A percentile compares a stretch with the other conserved stretches of the same genome.
Evolutionary conservation across 2,113 vertebrate species (phyloP).

Genomic region (Hippocampus guttulatus): DNA sequence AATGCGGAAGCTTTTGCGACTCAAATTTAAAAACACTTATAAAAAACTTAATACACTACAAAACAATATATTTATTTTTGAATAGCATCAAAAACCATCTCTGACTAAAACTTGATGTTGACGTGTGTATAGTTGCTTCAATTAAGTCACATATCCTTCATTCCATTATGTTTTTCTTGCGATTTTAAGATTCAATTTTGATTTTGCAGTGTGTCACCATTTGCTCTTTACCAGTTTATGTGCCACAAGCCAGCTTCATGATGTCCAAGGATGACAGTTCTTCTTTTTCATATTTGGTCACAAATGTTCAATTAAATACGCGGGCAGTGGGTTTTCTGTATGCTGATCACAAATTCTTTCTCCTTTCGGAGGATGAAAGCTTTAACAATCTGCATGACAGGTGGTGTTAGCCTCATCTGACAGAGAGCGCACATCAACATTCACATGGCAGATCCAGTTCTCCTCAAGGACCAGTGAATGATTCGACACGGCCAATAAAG

Average conservation of each 20-base stretch:
- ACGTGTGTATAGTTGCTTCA: not conserved
- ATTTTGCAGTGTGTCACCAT: not conserved
- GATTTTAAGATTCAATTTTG: no score
- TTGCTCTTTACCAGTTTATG: not conserved
- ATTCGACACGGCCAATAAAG: not conserved
- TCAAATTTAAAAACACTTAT: no score
- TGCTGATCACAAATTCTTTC: not conserved
- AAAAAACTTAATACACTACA: no score
- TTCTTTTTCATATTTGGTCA: not conserved
- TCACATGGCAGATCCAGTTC: not conserved
- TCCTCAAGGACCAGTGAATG: not conserved
- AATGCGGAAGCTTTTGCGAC: no score
- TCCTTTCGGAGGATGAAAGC: not conserved
- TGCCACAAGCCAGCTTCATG: not conserved
- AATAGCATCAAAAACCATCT: no score
- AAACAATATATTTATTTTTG: no score
- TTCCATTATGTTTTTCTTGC: no score
- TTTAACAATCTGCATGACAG: not conserved
- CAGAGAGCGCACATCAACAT: slow-evolving; percentile 1
- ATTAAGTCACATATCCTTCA: not conserved
- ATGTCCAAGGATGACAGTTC: not conserved
- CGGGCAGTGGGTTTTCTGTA: not conserved
- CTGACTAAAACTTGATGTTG: no score
- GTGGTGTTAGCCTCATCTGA: not conserved
- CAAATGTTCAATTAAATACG: not conserved